Percentiles rank a stretch among this genome's conserved stretches.
Evolutionary conservation across 2,113 vertebrate genomes (phyloP).

Genomic region (Epinephelus fuscoguttatus): DNA sequence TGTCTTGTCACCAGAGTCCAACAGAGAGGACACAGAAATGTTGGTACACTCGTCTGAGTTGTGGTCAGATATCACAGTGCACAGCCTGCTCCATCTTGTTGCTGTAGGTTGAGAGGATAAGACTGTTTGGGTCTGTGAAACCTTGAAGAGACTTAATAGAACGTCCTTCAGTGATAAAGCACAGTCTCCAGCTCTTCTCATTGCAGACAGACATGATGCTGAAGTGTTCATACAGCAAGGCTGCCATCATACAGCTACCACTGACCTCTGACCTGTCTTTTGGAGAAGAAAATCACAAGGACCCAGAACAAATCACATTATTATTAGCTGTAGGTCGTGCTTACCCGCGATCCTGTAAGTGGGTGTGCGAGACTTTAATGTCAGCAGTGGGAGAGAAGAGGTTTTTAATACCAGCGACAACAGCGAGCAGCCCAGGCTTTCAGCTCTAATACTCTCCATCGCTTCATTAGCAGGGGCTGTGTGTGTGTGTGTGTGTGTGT

Average conservation of each 20-base stretch:
- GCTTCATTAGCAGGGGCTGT: constrained; percentile 64
- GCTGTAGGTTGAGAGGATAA: background rate
- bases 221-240: background rate
- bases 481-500: constrained; percentile 16
- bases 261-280: constrained; percentile 30
- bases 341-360: constrained; percentile 26
- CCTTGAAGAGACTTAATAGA: background rate
- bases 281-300: background rate
- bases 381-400: constrained; percentile 43
- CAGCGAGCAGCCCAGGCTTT: constrained; percentile 49
- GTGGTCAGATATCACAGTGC: too few species aligned
- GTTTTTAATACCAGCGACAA: constrained; percentile 43
- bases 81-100: background rate
- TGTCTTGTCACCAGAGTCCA: background rate
- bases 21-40: background rate
- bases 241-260: background rate
- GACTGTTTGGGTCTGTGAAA: background rate
- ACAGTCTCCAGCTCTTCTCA: too few species aligned
- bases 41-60: too few species aligned
- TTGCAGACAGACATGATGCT: background rate
- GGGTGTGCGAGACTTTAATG: constrained; percentile 43
- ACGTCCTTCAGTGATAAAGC: background rate
- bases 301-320: constrained; percentile 27
- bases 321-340: constrained; percentile 26
- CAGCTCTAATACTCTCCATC: constrained; percentile 56